These are phyloP conservation scores for Allophyes oxyacanthae DNA, from an alignment of 2,888 invertebrate species.

Conservation along the genomic window DNA sequence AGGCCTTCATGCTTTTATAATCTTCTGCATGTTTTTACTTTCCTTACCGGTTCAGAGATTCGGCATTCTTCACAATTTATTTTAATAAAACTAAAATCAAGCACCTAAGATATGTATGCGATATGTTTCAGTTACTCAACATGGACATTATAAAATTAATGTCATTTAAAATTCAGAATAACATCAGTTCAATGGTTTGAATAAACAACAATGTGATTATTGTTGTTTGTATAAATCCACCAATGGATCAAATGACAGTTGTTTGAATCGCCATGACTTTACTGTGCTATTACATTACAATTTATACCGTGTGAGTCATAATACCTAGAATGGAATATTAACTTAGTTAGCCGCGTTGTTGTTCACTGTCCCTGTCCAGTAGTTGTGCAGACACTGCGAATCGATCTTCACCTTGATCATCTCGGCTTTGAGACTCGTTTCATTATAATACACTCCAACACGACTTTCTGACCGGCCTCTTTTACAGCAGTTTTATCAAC, in stretches of 20 bases:
- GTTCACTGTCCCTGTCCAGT: slow-evolving; percentile 29
- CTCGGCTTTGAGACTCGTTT: slow-evolving; percentile 56
- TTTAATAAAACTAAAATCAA: not conserved
- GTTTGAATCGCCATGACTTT: slow-evolving; percentile 19
- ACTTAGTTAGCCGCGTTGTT: slow-evolving; percentile 13
- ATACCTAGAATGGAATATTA: slow-evolving; percentile 39
- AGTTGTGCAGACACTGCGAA: slow-evolving; percentile 34
- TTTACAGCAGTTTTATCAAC: slow-evolving; percentile 22
- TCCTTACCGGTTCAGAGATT: slow-evolving; percentile 29
- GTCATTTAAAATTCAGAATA: slow-evolving; percentile 4
- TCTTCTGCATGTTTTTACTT: slow-evolving; percentile 44
- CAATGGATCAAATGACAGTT: slow-evolving; percentile 27
- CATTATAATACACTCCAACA: slow-evolving; percentile 49
- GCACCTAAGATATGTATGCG: no score
- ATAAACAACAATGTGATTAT: slow-evolving; percentile 21
- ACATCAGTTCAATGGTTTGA: slow-evolving; percentile 6
- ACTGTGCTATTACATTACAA: slow-evolving; percentile 15
- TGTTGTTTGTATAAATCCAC: slow-evolving; percentile 18
- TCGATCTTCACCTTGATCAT: slow-evolving; percentile 56
- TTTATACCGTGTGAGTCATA: slow-evolving; percentile 40
- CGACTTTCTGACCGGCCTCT: slow-evolving; percentile 35
- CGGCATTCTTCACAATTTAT: slow-evolving; percentile 1
- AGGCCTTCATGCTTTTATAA: slow-evolving; percentile 46
- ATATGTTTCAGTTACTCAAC: not conserved
- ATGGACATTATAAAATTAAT: no score